Base-by-base conservation (phyloP, 2,888 invertebrate species). In the Nyleta sp. region DNA sequence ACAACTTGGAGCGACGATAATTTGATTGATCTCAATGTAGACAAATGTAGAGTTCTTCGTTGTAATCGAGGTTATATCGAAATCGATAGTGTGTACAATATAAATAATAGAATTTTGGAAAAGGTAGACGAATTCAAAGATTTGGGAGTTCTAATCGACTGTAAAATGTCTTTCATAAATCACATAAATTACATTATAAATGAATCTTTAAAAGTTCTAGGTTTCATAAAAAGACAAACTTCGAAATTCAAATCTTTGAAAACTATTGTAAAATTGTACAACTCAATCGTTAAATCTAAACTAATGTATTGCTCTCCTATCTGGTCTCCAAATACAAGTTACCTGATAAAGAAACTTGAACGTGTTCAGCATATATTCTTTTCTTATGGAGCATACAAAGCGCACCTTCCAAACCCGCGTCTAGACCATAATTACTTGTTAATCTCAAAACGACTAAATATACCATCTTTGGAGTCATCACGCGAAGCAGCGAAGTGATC, bases 351-450 rank as follows among this genome's bases (percentile, higher is more conserved):
- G 0, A 28, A 28, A 31, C 8, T 67, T 10, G 53, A 67, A 44
- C 0, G n/a, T 13, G 46, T 67, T 11, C 67, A 67, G 55, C 68
- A 68, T 22, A 55, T 24, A 57, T 68, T 55, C 46, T 55, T 68
- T 5, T 44, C 46, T n/a, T 55, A 46, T 35, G 38, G 22, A 4
- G 57, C 67, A 2, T 44, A 13, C 20, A 53, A 67, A 67, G n/a
- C n/a, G n/a, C n/a, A n/a, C n/a, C n/a, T n/a, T n/a, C n/a, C n/a
- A n/a, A n/a, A n/a, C n/a, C n/a, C n/a, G n/a, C n/a, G n/a, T n/a
- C n/a, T n/a, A n/a, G n/a, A n/a, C n/a, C n/a, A n/a, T n/a, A n/a
- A n/a, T n/a, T n/a, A n/a, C n/a, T n/a, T n/a, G n/a, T n/a, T n/a
- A n/a, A n/a, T n/a, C n/a, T n/a, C n/a, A n/a, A n/a, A n/a, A n/a